phyloP scores from a whole-genome alignment of 2,888 invertebrate genomes.

The Pollenia amentaria region DNA sequence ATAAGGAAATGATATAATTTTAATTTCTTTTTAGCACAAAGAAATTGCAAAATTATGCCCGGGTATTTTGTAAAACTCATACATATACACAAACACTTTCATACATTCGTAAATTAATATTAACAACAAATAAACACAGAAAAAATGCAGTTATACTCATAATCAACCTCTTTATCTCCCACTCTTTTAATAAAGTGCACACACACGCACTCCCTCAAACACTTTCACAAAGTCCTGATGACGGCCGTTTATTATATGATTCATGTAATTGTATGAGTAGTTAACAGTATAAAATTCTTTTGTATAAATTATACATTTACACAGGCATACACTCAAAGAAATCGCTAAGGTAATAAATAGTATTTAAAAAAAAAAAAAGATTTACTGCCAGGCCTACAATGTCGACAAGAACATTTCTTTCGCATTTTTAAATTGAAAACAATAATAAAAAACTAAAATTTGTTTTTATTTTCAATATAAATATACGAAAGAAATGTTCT shows the following conservation, averaged over 20 bases:
- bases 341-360: too few relatives aligned
- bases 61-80: constrained; percentile 32
- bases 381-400: too few relatives aligned
- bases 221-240: constrained; percentile 20
- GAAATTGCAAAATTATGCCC: constrained; percentile 65
- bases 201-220: background rate
- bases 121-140: constrained; percentile 35
- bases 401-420: too few relatives aligned
- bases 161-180: constrained; percentile 19
- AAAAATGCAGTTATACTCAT: constrained; percentile 23
- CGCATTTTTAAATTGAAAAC: too few relatives aligned
- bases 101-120: constrained; percentile 3
- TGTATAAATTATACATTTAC: constrained; percentile 45
- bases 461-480: too few relatives aligned
- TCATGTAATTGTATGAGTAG: constrained; percentile 38
- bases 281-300: constrained; percentile 63
- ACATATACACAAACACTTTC: background rate
- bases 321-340: too few relatives aligned
- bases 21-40: constrained; percentile 71
- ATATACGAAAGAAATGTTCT: too few relatives aligned
- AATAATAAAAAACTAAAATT: too few relatives aligned
- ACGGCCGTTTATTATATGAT: constrained; percentile 65
- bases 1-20: constrained; percentile 75
- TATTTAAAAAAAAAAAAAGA: too few relatives aligned
- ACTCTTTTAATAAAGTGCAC: constrained; percentile 21